A percentile compares a stretch with the other conserved stretches of the same genome.
Conservation (phyloP, 1,140 invertebrate genomes). For the Panagrolaimus sp. region DNA sequence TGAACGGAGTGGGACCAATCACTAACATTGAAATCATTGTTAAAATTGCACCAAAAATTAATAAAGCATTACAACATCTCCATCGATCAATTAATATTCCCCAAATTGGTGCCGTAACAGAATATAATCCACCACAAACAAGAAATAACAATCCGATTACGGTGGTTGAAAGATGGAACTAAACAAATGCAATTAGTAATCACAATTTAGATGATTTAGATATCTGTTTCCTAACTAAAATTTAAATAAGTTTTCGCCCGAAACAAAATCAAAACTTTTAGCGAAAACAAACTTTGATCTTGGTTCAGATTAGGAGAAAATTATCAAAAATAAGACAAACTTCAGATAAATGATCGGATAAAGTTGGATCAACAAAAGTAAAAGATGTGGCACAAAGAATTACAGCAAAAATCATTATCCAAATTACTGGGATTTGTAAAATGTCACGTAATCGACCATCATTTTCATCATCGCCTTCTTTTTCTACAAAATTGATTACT, state of each 20-base stretch:
- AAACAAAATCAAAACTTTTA: no score
- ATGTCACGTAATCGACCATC: conserved; percentile 42
- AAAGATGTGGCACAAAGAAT: conserved; percentile 57
- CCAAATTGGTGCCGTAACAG: conserved; percentile 73
- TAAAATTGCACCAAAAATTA: conserved; percentile 51
- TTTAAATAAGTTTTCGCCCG: conserved; percentile 42
- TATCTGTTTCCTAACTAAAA: conserved; percentile 10
- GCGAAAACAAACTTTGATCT: no score
- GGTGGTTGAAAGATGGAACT: conserved; percentile 70
- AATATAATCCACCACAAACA: conserved; percentile 79
- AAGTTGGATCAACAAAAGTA: conserved; percentile 57
- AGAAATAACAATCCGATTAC: conserved; percentile 73
- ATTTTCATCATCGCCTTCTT: conserved; percentile 61
- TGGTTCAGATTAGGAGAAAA: no score
- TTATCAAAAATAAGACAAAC: no score
- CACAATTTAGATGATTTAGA: background rate
- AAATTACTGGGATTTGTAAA: conserved; percentile 47
- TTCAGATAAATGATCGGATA: conserved; percentile 49
- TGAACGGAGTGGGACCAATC: conserved; percentile 52
- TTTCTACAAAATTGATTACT: conserved; percentile 21
- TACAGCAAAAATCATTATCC: conserved; percentile 52
- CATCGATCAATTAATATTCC: conserved; percentile 62
- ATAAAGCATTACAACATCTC: conserved; percentile 42
- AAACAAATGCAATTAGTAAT: background rate
- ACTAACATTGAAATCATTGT: conserved; percentile 55